These are phyloP conservation scores for Thinocorus orbignyianus DNA, from an alignment of 2,113 vertebrate species.

Conservation along the genomic window DNA sequence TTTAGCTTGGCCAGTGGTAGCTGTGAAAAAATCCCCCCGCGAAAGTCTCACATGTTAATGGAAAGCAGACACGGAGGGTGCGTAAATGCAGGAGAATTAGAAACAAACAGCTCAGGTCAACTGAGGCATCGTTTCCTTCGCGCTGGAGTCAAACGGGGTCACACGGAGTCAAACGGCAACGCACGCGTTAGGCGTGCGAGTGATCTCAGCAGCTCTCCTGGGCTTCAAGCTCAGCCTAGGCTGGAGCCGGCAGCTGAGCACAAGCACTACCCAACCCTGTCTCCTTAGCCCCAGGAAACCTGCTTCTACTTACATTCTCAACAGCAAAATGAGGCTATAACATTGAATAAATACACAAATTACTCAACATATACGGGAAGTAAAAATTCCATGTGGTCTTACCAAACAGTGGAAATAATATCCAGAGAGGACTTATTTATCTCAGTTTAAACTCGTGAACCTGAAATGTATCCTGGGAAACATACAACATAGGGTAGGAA, in stretches of 20 bases:
- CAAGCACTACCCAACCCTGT: not conserved
- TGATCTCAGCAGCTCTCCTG: conserved; percentile 58
- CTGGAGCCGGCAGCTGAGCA: conserved; percentile 19
- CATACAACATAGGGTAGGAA: not conserved
- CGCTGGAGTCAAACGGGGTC: conserved; percentile 56
- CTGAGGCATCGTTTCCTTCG: not conserved
- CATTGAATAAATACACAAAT: not conserved
- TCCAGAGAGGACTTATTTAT: not conserved
- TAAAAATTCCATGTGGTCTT: not conserved
- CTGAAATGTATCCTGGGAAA: not conserved
- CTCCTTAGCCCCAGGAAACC: not conserved
- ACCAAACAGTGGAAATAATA: not conserved
- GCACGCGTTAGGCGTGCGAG: not conserved
- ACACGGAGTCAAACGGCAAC: not conserved
- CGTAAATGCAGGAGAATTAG: conserved; percentile 6
- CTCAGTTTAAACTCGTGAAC: not conserved
- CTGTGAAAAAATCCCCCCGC: not conserved
- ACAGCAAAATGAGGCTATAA: not conserved
- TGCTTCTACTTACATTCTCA: not conserved
- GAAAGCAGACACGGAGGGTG: conserved; percentile 47
- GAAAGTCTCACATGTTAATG: conserved; percentile 10
- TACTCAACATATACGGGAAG: not conserved
- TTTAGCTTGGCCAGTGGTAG: conserved; percentile 39
- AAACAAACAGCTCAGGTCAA: conserved; percentile 53
- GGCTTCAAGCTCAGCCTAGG: not conserved